Evolutionary conservation across 2,113 vertebrate species (phyloP).

Genomic region (Scomber japonicus): DNA sequence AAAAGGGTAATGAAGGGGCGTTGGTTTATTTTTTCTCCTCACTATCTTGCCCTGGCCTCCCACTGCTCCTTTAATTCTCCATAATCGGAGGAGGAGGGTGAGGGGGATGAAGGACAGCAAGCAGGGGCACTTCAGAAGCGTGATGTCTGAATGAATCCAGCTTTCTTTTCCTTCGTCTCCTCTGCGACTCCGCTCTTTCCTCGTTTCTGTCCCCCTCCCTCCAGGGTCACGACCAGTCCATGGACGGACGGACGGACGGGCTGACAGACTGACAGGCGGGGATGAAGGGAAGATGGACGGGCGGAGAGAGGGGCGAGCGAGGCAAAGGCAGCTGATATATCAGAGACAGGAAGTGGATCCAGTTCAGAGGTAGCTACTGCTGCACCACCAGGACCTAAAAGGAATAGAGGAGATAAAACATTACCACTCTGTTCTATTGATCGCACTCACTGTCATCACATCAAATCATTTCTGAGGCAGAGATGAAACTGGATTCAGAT

Average conservation of each 20-base stretch:
- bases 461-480: conserved; percentile 16
- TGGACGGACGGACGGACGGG: conserved; percentile 62
- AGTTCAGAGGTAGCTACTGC: conserved; percentile 69
- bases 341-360: conserved; percentile 65
- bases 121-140: conserved; percentile 62
- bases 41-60: conserved; percentile 53
- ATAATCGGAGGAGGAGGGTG: conserved; percentile 70
- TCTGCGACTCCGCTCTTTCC: conserved; percentile 71
- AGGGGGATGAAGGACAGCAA: conserved; percentile 67
- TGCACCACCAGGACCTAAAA: conserved; percentile 61
- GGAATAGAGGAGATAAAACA: conserved; percentile 40
- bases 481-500: background rate
- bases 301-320: conserved; percentile 66
- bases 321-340: conserved; percentile 61
- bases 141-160: conserved; percentile 74
- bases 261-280: conserved; percentile 30
- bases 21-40: conserved; percentile 48
- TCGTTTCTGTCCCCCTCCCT: conserved; percentile 79
- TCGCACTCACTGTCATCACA: conserved; percentile 38
- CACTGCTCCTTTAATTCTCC: conserved; percentile 77
- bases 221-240: conserved; percentile 81
- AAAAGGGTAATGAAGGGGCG: conserved; percentile 5
- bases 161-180: conserved; percentile 59
- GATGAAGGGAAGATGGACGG: conserved; percentile 43
- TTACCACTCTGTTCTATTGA: conserved; percentile 47